Evolutionary conservation across 2,797 vertebrate species (phyloP), one percentile per base, ranked within the genome.

Genomic region (Manis crassicaudata): DNA sequence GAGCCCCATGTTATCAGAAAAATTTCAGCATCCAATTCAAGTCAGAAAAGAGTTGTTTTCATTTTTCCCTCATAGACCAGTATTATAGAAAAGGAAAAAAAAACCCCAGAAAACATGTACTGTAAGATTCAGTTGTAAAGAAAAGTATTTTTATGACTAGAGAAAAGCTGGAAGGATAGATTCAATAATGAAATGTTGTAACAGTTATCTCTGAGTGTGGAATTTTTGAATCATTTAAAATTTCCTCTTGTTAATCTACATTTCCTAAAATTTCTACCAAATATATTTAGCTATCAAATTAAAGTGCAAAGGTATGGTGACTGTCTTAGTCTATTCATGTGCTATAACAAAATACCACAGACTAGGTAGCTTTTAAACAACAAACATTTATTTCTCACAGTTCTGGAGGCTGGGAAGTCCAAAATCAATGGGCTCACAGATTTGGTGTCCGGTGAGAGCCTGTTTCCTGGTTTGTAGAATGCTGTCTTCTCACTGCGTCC

Each of bases 241-340:
- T 94, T n/a, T 90, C 0, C 21, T 73, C 54, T 67, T 84, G n/a
- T 62, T 86, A 52, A 65, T 65, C 21, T n/a, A 52, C 35, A 65
- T 72, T 81, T 95, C 62, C 83, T 62, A 50, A 93, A 54, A 46
- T 76, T 88, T 81, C 58, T 92, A 63, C 46, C 73, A 89, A 92
- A 80, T 81, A 56, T 37, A 17, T 23, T 25, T 70, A 86, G 11
- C 14, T 65, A 65, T 58, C 46, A 72, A 63, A 95, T 76, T 72
- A 54, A 80, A 83, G 46, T 25, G 27, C 40, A 85, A 62, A 92
- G 16, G 21, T 52, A 37, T 17, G 35, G 54, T n/a, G 52, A 68
- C 35, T n/a, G n/a, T 80, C 83, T 92, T 72, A 16, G 17, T 27
- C 18, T 54, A 12, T 77, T 32, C 29, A 5, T 43, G 35, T 1